Conservation (phyloP, 2,797 vertebrate species). For the Loriculus beryllinus region DNA sequence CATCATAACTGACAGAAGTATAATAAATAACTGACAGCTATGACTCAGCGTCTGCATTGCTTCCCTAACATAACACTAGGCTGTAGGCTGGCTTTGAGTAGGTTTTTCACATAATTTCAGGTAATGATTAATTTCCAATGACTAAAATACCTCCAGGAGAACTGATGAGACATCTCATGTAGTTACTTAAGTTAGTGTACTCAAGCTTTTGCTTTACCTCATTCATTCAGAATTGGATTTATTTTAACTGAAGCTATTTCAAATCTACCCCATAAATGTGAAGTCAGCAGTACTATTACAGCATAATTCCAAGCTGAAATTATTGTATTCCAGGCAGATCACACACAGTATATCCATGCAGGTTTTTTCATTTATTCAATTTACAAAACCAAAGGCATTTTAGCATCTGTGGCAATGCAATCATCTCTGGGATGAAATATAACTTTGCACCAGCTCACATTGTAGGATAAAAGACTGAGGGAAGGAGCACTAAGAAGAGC, state of each 20-base stretch:
- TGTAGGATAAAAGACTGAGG: not conserved
- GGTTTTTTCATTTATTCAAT: not conserved
- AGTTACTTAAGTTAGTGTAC: not conserved
- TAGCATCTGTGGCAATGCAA: not conserved
- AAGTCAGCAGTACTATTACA: not conserved
- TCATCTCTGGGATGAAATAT: not conserved
- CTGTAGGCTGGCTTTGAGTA: not conserved
- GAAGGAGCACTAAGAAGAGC: not conserved
- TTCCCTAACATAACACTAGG: slow-evolving; percentile 46
- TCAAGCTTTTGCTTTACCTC: not conserved
- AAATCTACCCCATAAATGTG: not conserved
- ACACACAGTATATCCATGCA: not conserved
- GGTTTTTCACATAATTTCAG: slow-evolving; percentile 35
- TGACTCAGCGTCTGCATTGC: slow-evolving; percentile 70
- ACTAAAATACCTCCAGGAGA: slow-evolving; percentile 61
- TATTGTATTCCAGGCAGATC: not conserved
- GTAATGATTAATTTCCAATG: slow-evolving; percentile 68
- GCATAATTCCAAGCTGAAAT: not conserved
- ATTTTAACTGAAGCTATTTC: not conserved
- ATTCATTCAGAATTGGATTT: not conserved
- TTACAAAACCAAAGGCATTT: not conserved
- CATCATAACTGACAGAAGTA: slow-evolving; percentile 17
- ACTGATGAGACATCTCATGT: not conserved
- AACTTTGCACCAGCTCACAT: not conserved
- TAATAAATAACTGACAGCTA: slow-evolving; percentile 54